Base-by-base conservation (phyloP, 1,140 invertebrate species). In the Frieseomelitta varia region DNA sequence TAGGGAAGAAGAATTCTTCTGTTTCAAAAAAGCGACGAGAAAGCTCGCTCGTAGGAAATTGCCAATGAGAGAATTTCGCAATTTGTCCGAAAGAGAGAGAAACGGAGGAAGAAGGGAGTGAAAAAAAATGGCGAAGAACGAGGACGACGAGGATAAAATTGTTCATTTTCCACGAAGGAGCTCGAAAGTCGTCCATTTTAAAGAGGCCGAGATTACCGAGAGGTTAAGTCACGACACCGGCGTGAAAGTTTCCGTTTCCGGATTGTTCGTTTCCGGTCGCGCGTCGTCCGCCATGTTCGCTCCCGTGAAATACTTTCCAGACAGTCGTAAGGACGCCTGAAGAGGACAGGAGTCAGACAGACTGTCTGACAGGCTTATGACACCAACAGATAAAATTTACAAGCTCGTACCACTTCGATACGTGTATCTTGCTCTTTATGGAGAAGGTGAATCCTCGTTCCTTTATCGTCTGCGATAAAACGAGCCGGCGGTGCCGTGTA, bases 91-190 rank as follows among this genome's bases (percentile, higher is more conserved):
- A 47, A 47, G 8, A 47, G 39, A 47, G 39, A 47, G 39, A 47
- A 47, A 39, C 3, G 10, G 34, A 12, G 12, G 15, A 68, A 68
- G 4, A 34, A 39, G 19, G 19, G 11, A 14, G 14, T 11, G 4
- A 12, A 15, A 1, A n/a, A n/a, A 55, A 6, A 55, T 55, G 17
- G 1, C 17, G n/a, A 73, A 19, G 17, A 30, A 69, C 21, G 34
- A 15, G 68, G 68, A 69, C 61, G n/a, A 58, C 68, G 10, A 14
- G 21, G 8, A 77, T 63, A 61, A 87, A 87, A 87, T 87, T 84
- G 71, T 84, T 84, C 87, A 88, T 88, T 88, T 80, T 63, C 30
- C 34, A 24, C 8, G 8, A 21, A 8, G 17, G 0, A 24, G n/a
- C 10, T 6, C 24, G 4, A 53, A 51, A 15, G 1, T 56, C 4